Conservation (phyloP, 2,113 vertebrate genomes). For the Peromyscus californicus region DNA sequence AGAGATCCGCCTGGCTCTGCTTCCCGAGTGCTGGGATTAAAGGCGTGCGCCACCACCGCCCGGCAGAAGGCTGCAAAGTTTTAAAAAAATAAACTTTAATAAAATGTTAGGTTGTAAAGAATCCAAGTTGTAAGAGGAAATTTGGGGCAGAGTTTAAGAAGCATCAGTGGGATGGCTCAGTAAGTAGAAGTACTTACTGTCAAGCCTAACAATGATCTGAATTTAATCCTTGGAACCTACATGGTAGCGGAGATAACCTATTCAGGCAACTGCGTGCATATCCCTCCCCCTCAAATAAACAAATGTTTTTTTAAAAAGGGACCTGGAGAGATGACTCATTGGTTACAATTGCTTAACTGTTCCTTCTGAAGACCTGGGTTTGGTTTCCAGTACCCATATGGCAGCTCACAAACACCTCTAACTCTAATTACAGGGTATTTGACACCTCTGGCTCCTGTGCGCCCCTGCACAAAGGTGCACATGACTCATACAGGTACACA, state of each 20-base stretch:
- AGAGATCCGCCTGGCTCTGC: too few species aligned
- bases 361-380: not conserved
- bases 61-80: slow-evolving; percentile 45
- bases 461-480: not conserved
- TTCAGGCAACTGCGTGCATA: not conserved
- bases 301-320: not conserved
- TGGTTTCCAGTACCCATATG: not conserved
- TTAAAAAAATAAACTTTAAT: slow-evolving; percentile 27
- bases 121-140: slow-evolving; percentile 20
- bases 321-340: not conserved
- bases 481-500: not conserved
- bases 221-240: not conserved
- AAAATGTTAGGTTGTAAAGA: not conserved
- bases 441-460: not conserved
- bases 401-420: not conserved
- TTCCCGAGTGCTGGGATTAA: too few species aligned
- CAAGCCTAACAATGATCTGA: not conserved
- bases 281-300: not conserved
- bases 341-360: not conserved
- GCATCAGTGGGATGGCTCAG: not conserved
- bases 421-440: not conserved
- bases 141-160: not conserved
- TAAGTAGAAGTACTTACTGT: not conserved
- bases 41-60: too few species aligned
- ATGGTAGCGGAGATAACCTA: not conserved